A percentile compares a stretch with the other conserved stretches of the same genome.
phyloP scores from a whole-genome alignment of 1,140 invertebrate genomes.

The Aricia agestis region DNA sequence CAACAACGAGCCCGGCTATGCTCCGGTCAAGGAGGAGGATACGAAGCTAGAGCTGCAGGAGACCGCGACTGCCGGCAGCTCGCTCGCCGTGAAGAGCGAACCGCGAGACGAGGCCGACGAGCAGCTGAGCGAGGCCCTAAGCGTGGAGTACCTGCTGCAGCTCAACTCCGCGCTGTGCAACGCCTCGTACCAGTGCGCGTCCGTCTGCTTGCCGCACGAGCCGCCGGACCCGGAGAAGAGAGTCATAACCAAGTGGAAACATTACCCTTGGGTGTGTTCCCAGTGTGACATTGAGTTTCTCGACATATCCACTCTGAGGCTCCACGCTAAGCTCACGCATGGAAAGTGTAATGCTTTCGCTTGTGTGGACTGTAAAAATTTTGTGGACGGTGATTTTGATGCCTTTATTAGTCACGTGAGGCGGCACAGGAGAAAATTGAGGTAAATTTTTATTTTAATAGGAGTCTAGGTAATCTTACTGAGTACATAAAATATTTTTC shows the following conservation, averaged over 20 bases:
- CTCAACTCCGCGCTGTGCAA: slow-evolving; percentile 37
- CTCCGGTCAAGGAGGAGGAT: slow-evolving; percentile 30
- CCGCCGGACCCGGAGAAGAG: slow-evolving; percentile 31
- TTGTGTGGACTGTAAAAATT: slow-evolving; percentile 51
- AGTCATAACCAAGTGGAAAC: slow-evolving; percentile 43
- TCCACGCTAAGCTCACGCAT: slow-evolving; percentile 48
- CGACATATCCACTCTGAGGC: slow-evolving; percentile 43
- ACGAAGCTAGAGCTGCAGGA: slow-evolving; percentile 12
- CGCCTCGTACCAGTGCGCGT: slow-evolving; percentile 34
- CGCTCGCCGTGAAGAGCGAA: slow-evolving; percentile 42
- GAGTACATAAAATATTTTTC: no score
- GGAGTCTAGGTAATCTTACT: no score
- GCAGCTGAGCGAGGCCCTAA: slow-evolving; percentile 32
- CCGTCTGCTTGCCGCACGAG: slow-evolving; percentile 44
- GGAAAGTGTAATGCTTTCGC: slow-evolving; percentile 51
- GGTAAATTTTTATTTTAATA: slow-evolving; percentile 28
- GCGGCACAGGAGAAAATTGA: slow-evolving; percentile 41
- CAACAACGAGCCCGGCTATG: slow-evolving; percentile 18
- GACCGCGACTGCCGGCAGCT: background rate
- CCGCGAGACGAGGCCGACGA: slow-evolving; percentile 42
- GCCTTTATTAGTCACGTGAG: slow-evolving; percentile 48
- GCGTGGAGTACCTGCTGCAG: slow-evolving; percentile 50
- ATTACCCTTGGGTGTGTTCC: slow-evolving; percentile 56
- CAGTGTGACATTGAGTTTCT: slow-evolving; percentile 57
- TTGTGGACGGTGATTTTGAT: slow-evolving; percentile 38